Conservation (phyloP, 2,888 invertebrate genomes). For the Parasteatoda lunata region DNA sequence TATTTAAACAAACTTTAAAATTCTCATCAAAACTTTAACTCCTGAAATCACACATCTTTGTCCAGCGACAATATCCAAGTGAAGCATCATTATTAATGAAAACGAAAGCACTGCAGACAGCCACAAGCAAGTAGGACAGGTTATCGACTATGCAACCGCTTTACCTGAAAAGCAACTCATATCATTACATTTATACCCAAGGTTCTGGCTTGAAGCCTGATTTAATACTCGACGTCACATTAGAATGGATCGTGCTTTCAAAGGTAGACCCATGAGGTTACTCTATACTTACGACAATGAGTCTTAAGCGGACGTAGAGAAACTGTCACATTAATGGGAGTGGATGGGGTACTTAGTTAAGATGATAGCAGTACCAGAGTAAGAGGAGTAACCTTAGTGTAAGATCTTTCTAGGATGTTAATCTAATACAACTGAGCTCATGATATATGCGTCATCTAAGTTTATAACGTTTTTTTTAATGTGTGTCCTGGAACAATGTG, state of each 20-base stretch:
- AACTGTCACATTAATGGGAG: constrained; percentile 48
- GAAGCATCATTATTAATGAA: too few relatives aligned
- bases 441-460: not conserved
- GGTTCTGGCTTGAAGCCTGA: not conserved
- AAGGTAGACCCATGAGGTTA: constrained; percentile 28
- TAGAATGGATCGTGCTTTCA: constrained; percentile 24
- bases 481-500: too few relatives aligned
- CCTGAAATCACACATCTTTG: too few relatives aligned
- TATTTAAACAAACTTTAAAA: too few relatives aligned
- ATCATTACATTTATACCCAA: not conserved
- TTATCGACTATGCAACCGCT: not conserved
- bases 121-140: not conserved
- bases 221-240: constrained; percentile 24
- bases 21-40: too few relatives aligned
- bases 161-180: not conserved
- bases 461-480: too few relatives aligned
- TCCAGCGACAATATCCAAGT: too few relatives aligned
- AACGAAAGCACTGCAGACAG: too few relatives aligned
- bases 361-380: not conserved
- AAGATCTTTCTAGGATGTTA: not conserved
- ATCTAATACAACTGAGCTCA: not conserved
- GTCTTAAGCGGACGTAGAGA: constrained; percentile 42
- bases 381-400: not conserved
- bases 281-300: not conserved
- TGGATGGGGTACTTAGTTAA: constrained; percentile 25